These are phyloP conservation scores for Pachypanchax playfairii DNA, from an alignment of 2,113 vertebrate genomes.

Conservation along the genomic window DNA sequence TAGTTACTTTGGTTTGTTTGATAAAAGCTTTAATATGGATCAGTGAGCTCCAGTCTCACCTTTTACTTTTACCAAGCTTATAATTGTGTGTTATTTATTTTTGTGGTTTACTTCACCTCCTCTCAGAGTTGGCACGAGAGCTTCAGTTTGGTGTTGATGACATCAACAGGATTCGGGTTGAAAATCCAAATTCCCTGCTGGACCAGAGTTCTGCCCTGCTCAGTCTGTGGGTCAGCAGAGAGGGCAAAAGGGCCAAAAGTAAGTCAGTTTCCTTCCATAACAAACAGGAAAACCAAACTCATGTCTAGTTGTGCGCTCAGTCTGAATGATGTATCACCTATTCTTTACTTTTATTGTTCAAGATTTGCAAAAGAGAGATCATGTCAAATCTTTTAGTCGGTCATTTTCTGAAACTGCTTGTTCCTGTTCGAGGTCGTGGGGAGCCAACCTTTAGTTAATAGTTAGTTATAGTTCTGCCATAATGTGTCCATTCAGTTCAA, in stretches of 20 bases:
- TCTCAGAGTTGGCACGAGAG: conserved; percentile 91
- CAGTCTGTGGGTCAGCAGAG: conserved; percentile 89
- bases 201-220: conserved; percentile 93
- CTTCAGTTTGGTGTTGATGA: conserved; percentile 94
- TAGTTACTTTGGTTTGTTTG: too few relatives aligned
- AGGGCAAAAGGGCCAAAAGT: conserved; percentile 90
- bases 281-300: neutral
- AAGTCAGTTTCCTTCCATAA: conserved; percentile 60
- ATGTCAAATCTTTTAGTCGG: too few relatives aligned
- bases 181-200: conserved; percentile 95
- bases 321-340: neutral
- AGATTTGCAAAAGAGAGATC: too few relatives aligned
- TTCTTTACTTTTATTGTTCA: too few relatives aligned
- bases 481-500: too few relatives aligned
- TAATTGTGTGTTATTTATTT: neutral
- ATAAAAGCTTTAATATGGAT: too few relatives aligned
- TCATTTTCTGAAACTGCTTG: too few relatives aligned
- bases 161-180: conserved; percentile 95
- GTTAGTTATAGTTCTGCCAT: too few relatives aligned
- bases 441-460: too few relatives aligned
- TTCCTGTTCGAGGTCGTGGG: too few relatives aligned
- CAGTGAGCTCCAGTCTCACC: too few relatives aligned
- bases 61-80: too few relatives aligned
- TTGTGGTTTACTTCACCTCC: neutral
- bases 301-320: neutral